Base-by-base conservation (phyloP, 2,113 vertebrate species). In the Anas platyrhynchos region DNA sequence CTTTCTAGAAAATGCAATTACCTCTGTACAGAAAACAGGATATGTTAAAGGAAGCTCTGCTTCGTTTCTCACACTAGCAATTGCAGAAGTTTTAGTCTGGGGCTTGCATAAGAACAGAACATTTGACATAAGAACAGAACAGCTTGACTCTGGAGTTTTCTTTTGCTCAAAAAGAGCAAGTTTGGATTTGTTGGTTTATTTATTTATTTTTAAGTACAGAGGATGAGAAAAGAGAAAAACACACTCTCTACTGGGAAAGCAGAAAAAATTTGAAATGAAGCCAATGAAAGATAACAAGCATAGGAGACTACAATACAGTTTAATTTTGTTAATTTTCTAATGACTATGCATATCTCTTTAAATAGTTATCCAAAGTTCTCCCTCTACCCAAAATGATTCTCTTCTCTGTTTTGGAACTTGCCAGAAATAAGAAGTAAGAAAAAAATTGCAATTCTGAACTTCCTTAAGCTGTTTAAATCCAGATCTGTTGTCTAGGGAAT, bases 201-300 rank as follows among this genome's bases (percentile, higher is more conserved):
- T 48, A 22, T 48, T 18, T 31, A 23, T 61, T 83, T 74, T 63
- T 31, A 16, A 0, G 1, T 71, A 6, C 16, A 44, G 32, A 89
- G 44, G 91, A 92, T 36, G 54, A 87, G 23, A 86, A 61, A 66
- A 94, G 12, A 6, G 50, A 87, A 72, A 81, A 4, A 1, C 27
- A 83, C 27, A 34, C 16, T 92, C 21, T 83, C 80, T 41, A 55
- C 44, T 86, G 93, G 83, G 94, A 92, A 86, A 93, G 75, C 23
- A 8, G 20, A 32, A 32, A 89, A 89, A 94, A 13, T 36, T 77
- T 91, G 90, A 92, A 94, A 79, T 50, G 22, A 15, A 32, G 77
- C 96, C 86, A 93, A 48, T 66, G 58, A 55, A 82, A 92, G 80
- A 96, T 88, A 96, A 92, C 54, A 92, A 65, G 65, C 88, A 25